Base-by-base conservation (phyloP, 2,113 vertebrate genomes). In the Cyprinodon tularosa region DNA sequence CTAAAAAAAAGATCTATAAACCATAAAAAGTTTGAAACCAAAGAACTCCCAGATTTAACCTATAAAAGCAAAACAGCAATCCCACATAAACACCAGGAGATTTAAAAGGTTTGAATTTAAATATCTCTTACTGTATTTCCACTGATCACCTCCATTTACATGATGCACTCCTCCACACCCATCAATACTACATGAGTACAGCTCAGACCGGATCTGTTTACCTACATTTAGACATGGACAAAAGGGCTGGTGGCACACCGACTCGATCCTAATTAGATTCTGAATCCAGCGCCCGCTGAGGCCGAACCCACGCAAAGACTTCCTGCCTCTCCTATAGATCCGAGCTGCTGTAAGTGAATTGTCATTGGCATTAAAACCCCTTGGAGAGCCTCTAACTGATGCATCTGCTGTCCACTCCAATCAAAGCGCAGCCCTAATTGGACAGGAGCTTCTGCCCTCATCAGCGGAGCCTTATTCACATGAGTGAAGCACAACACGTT, bases 381-480 rank as follows among this genome's bases (percentile, higher is more conserved):
- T 20, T 71, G 53, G 62, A 10, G 12, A 57, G 63, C 76, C 61
- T 40, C 69, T 62, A 80, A 88, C 67, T 15, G 66, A 77, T 84
- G 70, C 73, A 88, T 86, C 74, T 81, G 81, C 39, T 79, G 76
- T 82, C 76, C 10, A 1, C 68, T 68, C 65, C 80, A 65, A 76
- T 76, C 80, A 72, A 76, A 68, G 11, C 57, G 3, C 11, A 4
- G 11, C 69, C 2, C 29, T 66, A 70, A 42, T 6, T 9, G 42
- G 42, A 42, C 42, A 2, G 74, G 68, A 3, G 59, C 57, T 15
- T 69, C 72, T 9, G 3, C 0, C 12, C 69, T 82, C 72, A 84
- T 84, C 78, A 65, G 78, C 72, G 70, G 81, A 66, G 81, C 76
- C 66, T 66, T 47, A 81, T 76, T 79, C 69, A 78, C 75, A 57